Evolutionary conservation across 2,888 invertebrate species (phyloP), one percentile per base, ranked within the genome.

Genomic region (Axea sp.): DNA sequence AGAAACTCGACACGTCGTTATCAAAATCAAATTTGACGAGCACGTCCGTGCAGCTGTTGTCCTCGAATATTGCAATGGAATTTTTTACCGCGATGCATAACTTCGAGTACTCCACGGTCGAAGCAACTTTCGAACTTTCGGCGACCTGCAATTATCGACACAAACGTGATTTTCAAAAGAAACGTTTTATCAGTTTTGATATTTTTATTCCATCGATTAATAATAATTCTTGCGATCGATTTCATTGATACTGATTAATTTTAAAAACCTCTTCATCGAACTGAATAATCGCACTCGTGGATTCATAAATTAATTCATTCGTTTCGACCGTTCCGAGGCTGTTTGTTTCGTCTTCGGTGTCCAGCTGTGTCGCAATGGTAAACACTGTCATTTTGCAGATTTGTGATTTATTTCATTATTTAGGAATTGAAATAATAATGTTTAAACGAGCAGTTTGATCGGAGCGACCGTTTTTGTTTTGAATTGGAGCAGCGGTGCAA

Each of bases 321-420:
- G 84, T 86, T 68, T 88, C 88, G 69, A 90, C 85, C 15, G 87
- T 85, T 1, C 90, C 90, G 79, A 90, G 90, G 84, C 90, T 90
- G 0, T 89, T 83, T 6, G 90, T 90, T 83, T 90, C 90, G 72
- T 90, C 89, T 0, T 89, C 88, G 19, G 83, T 78, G 73, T 89
- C 87, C 72, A 88, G 90, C 8, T 89, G 89, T 14, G 87, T 83
- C 31, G 82, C 81, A 8, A 90, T 83, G 73, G 85, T 83, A 69
- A 85, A 84, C 86, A 88, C 88, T 1, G 65, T 9, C 65, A 73
- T 53, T 45, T 41, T 55, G n/a, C n/a, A n/a, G n/a, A n/a, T n/a
- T n/a, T n/a, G n/a, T n/a, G n/a, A n/a, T n/a, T n/a, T n/a, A n/a
- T n/a, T n/a, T n/a, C n/a, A n/a, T n/a, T n/a, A n/a, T n/a, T n/a